Evolutionary conservation across 2,797 vertebrate species (phyloP), one percentile per base, ranked within the genome.

Genomic region (Phataginus tetradactyla): DNA sequence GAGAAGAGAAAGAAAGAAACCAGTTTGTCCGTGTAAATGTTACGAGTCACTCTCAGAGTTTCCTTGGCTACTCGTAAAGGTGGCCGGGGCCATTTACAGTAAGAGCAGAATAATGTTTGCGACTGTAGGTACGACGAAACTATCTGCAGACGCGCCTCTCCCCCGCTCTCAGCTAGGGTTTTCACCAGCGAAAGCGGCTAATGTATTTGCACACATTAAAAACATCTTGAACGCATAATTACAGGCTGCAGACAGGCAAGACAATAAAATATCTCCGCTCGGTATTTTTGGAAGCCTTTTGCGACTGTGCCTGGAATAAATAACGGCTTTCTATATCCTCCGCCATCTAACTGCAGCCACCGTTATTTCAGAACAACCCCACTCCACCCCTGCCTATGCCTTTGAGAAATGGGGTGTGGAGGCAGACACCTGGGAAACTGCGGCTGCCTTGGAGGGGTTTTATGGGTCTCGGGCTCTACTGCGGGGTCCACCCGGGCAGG

Each of bases 131-230:
- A 98, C 91, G 84, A 97, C 98, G 90, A 98, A 98, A 99, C 98
- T 97, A 98, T 98, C 98, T 98, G 98, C 98, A 99, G 98, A 98
- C 97, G 95, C 88, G 1, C 91, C 96, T 91, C 97, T 97, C 92
- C 94, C 49, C 83, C 4, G 88, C 78, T 93, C 86, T 92, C 81
- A 97, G 96, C 92, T 39, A 71, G 78, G 64, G 89, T 97, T 95
- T 98, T 98, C 98, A 98, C 96, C 97, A 98, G 96, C 97, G 97
- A 98, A 97, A 98, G 98, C 96, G 95, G 95, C 97, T 94, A 80
- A 93, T 96, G 97, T 87, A 94, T 98, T 98, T 97, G 97, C 96
- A 96, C 92, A 86, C 91, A 75, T 96, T 97, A 97, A 98, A 97
- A n/a, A n/a, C 91, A 97, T 98, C 93, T 97, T 98, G 98, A 96